phyloP scores from a whole-genome alignment of 2,888 invertebrate species.

The Gasteruption jaculator region DNA sequence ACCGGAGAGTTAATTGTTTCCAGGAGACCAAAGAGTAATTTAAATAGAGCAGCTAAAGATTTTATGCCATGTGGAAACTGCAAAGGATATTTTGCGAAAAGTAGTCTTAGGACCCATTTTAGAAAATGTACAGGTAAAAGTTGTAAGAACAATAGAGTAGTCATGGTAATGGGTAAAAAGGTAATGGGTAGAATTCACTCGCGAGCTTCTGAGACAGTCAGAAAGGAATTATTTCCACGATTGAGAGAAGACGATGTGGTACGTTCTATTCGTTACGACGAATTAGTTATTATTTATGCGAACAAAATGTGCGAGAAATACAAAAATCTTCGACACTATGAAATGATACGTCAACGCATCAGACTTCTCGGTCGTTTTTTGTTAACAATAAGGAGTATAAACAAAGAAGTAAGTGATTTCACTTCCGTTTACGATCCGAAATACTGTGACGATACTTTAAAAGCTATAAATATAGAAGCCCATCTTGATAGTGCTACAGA shows the following conservation, averaged over 20 bases:
- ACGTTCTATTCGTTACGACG: conserved; percentile 24
- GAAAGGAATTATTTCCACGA: conserved; percentile 21
- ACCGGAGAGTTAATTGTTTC: conserved; percentile 24
- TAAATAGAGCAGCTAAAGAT: conserved; percentile 15
- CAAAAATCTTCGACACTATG: conserved; percentile 19
- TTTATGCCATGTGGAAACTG: conserved; percentile 23
- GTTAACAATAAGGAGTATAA: conserved; percentile 10
- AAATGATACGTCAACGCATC: conserved; percentile 24
- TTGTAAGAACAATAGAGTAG: conserved; percentile 4
- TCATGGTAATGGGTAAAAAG: conserved; percentile 12
- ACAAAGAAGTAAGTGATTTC: conserved; percentile 20
- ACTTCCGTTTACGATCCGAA: conserved; percentile 24
- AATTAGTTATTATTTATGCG: conserved; percentile 24
- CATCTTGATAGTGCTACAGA: conserved; percentile 13
- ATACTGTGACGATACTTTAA: conserved; percentile 16
- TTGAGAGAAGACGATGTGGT: conserved; percentile 25
- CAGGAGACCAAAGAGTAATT: conserved; percentile 19
- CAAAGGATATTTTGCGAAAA: conserved; percentile 23
- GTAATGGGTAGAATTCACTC: conserved; percentile 17
- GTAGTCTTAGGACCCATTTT: conserved; percentile 21
- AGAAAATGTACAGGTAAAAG: conserved; percentile 9
- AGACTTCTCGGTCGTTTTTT: conserved; percentile 24
- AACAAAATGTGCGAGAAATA: conserved; percentile 25
- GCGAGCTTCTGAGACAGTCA: conserved; percentile 17
- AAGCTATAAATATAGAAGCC: conserved; percentile 20